phyloP scores from a whole-genome alignment of 2,888 invertebrate species.

The Trissolcus brochymenae region DNA sequence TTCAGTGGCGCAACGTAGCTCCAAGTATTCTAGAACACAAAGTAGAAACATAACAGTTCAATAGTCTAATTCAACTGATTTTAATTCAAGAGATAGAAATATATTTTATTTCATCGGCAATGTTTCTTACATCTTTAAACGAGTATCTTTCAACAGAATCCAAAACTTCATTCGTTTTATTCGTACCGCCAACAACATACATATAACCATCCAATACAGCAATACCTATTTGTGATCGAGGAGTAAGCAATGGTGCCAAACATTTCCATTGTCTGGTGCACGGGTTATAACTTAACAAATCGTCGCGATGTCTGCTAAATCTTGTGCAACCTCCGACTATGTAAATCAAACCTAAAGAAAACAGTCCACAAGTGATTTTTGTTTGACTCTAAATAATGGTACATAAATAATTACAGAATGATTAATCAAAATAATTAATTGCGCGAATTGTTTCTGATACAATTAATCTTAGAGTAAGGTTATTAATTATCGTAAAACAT shows the following conservation, averaged over 20 bases:
- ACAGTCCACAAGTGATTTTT: too few species aligned
- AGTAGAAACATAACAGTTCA: neutral
- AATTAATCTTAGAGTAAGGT: neutral
- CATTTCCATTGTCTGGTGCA: constrained; percentile 87
- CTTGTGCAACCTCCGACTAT: constrained; percentile 93
- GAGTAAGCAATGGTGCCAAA: constrained; percentile 86
- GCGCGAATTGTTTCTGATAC: too few species aligned
- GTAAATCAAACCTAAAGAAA: constrained; percentile 85
- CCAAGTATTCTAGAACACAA: constrained; percentile 83
- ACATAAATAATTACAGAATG: too few species aligned
- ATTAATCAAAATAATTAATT: neutral
- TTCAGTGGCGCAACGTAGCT: constrained; percentile 84
- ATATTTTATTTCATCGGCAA: too few species aligned
- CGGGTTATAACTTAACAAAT: constrained; percentile 88
- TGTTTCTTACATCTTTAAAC: constrained; percentile 82
- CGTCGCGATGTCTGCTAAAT: constrained; percentile 86
- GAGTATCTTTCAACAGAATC: constrained; percentile 89
- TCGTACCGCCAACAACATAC: constrained; percentile 93
- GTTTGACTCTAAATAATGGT: too few species aligned
- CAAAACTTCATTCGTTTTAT: constrained; percentile 87
- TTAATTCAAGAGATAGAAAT: too few species aligned
- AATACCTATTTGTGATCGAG: constrained; percentile 92
- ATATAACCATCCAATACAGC: constrained; percentile 89
- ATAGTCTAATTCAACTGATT: too few species aligned
- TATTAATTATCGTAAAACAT: constrained; percentile 20